phyloP scores from a whole-genome alignment of 2,888 invertebrate species.

The Ochropleura plecta region DNA sequence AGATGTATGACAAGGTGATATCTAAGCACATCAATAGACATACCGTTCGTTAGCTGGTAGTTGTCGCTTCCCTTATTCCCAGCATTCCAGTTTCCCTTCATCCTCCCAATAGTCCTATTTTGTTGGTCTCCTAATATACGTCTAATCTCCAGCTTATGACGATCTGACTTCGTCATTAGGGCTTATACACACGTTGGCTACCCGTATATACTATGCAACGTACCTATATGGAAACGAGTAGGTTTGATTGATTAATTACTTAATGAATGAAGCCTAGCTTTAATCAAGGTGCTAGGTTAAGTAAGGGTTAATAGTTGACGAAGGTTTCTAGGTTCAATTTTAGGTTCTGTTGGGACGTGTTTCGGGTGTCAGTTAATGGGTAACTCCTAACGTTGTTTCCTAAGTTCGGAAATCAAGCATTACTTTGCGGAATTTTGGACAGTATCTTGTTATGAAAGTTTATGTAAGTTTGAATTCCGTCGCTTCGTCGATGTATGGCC shows the following conservation, averaged over 20 bases:
- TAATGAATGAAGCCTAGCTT: conserved; percentile 31
- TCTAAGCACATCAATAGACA: not conserved
- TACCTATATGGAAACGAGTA: conserved; percentile 12
- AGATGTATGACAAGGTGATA: too few species aligned
- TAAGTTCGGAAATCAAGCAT: not conserved
- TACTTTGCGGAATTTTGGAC: not conserved
- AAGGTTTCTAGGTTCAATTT: not conserved
- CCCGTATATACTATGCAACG: not conserved
- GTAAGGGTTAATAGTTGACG: conserved; percentile 20
- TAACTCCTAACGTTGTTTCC: not conserved
- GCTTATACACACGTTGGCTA: conserved; percentile 2
- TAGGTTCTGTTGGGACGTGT: not conserved
- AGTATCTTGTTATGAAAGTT: too few species aligned
- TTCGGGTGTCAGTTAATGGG: too few species aligned
- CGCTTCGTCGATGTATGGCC: too few species aligned
- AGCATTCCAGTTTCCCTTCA: not conserved
- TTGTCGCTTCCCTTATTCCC: not conserved
- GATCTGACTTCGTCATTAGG: conserved; percentile 26
- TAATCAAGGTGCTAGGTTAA: conserved; percentile 35
- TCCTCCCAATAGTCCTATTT: not conserved
- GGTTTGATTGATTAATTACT: conserved; percentile 42
- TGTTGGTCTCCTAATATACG: not conserved
- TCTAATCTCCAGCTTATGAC: conserved; percentile 6
- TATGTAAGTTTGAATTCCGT: too few species aligned
- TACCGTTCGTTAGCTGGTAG: not conserved